Conservation (phyloP, 2,113 vertebrate genomes). For the Casuarius casuarius region DNA sequence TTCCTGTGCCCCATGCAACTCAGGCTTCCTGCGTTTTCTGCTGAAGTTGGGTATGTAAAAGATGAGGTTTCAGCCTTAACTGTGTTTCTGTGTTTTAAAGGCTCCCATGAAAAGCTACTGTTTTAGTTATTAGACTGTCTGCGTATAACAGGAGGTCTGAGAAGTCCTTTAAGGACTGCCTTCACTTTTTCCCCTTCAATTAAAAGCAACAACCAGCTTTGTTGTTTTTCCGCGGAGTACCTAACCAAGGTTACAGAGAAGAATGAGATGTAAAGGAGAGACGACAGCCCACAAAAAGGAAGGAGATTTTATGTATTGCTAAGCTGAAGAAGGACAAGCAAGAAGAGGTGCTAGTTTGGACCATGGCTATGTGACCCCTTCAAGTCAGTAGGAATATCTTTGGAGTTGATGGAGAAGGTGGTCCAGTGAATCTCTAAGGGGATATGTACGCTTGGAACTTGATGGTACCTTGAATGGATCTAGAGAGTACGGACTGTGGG, state of each 20-base stretch:
- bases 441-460: background rate
- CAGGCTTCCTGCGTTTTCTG: background rate
- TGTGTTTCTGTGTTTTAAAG: slow-evolving; percentile 2
- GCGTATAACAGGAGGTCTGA: background rate
- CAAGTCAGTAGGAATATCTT: background rate
- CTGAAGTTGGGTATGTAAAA: slow-evolving; percentile 3
- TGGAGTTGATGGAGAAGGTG: background rate
- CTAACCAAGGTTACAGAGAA: background rate
- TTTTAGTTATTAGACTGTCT: background rate
- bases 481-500: background rate
- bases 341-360: background rate
- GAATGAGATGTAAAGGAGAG: background rate
- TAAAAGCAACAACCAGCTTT: background rate
- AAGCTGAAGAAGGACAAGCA: background rate
- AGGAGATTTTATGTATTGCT: background rate
- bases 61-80: background rate
- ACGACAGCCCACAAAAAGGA: background rate
- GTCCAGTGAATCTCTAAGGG: background rate
- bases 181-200: background rate
- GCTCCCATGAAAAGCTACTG: background rate
- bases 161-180: background rate
- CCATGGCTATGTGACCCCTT: background rate
- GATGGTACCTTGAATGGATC: background rate
- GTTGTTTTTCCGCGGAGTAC: background rate
- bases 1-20: background rate